Conservation (phyloP, 1,140 invertebrate genomes). For the Tetragonula clypearis region DNA sequence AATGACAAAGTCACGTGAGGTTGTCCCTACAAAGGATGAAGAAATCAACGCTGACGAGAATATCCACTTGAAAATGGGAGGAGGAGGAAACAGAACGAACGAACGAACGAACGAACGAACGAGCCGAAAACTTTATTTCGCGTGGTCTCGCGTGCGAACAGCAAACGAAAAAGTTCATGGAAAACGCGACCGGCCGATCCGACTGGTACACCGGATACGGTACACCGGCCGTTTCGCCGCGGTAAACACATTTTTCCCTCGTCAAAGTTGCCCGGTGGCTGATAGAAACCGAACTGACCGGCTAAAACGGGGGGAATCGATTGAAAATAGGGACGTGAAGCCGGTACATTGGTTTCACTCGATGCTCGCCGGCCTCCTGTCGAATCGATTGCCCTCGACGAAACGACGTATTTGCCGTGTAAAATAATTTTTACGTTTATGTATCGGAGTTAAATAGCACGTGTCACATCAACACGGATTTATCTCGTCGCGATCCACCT, state of each 20-base stretch:
- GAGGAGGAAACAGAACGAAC: not conserved
- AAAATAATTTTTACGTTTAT: not conserved
- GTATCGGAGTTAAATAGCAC: too few species aligned
- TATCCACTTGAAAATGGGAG: not conserved
- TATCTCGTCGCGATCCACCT: too few species aligned
- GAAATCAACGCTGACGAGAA: not conserved
- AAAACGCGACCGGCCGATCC: not conserved
- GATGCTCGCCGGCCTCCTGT: not conserved
- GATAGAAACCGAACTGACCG: constrained; percentile 47
- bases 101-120: not conserved
- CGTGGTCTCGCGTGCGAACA: constrained; percentile 23
- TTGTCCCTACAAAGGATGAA: too few species aligned
- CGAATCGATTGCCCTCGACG: too few species aligned
- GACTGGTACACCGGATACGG: not conserved
- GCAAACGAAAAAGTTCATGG: constrained; percentile 21
- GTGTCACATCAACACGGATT: too few species aligned
- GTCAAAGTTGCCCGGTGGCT: constrained; percentile 26
- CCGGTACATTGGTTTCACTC: constrained; percentile 28
- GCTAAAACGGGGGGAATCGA: constrained; percentile 39
- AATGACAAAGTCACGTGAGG: too few species aligned
- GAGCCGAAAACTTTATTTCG: constrained; percentile 44
- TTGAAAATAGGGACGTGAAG: constrained; percentile 39
- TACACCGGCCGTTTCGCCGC: constrained; percentile 27
- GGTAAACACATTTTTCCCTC: constrained; percentile 49
- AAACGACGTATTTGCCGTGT: not conserved